Evolutionary conservation across 2,888 invertebrate genomes (phyloP).

Genomic region (Priocnemis perturbator): DNA sequence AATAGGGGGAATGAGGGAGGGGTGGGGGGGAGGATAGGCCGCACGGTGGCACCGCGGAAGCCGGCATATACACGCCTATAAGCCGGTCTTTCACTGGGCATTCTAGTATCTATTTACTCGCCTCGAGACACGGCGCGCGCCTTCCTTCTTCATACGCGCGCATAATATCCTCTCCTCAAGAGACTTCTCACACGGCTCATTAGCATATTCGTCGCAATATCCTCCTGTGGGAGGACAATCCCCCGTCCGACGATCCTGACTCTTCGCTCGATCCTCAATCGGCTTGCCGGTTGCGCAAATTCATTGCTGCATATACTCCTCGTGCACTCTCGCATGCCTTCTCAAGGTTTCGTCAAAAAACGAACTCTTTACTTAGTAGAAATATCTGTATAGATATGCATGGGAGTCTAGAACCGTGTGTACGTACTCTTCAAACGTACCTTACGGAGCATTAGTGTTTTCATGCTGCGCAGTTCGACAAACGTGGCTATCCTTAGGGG

Average conservation of each 20-base stretch:
- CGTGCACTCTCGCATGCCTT: too few species aligned
- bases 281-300: too few species aligned
- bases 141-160: conserved; percentile 21
- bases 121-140: conserved; percentile 22
- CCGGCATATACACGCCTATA: background rate
- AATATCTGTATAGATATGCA: too few species aligned
- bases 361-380: too few species aligned
- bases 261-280: too few species aligned
- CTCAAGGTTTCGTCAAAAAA: too few species aligned
- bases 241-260: conserved; percentile 15
- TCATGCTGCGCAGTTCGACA: too few species aligned
- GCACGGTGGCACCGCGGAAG: background rate
- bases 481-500: too few species aligned
- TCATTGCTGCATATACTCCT: too few species aligned
- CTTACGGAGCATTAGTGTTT: too few species aligned
- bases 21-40: background rate
- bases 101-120: conserved; percentile 32
- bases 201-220: conserved; percentile 53
- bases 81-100: background rate
- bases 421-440: too few species aligned
- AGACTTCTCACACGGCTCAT: conserved; percentile 39
- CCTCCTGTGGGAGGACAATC: conserved; percentile 29
- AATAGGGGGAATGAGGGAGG: conserved; percentile 8
- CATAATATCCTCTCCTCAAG: conserved; percentile 16
- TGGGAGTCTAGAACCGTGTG: too few species aligned